Percentiles rank a stretch among this genome's conserved stretches.
Conservation (phyloP, 2,113 vertebrate genomes). For the Sitta europaea region DNA sequence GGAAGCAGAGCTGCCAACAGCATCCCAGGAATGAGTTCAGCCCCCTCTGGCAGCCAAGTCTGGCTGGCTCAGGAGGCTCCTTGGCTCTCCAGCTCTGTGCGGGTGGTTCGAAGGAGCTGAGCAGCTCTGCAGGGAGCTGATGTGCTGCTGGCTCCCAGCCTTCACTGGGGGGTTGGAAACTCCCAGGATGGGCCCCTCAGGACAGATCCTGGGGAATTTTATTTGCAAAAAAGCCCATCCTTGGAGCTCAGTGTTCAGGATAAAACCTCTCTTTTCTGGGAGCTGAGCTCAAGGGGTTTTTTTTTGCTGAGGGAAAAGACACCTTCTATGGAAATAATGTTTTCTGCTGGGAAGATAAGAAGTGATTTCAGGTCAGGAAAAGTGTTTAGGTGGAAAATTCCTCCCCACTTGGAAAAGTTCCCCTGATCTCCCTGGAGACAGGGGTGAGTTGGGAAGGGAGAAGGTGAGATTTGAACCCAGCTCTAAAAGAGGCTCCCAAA, state of each 20-base stretch:
- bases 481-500: background rate
- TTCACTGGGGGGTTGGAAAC: background rate
- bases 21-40: conserved; percentile 1
- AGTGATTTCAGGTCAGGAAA: conserved; percentile 17
- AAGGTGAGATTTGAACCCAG: background rate
- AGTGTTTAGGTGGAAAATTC: conserved; percentile 45
- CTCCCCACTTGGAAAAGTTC: conserved; percentile 14
- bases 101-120: conserved; percentile 13
- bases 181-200: background rate
- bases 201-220: background rate
- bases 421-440: background rate
- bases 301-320: background rate
- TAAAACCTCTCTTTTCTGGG: background rate
- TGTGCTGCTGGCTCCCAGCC: conserved; percentile 23
- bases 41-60: background rate
- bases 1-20: conserved; percentile 26
- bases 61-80: background rate
- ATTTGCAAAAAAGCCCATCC: background rate
- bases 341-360: conserved; percentile 23
- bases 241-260: background rate
- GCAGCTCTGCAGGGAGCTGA: conserved; percentile 38
- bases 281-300: background rate
- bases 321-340: background rate
- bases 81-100: background rate
- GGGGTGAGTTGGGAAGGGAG: background rate